phyloP scores from a whole-genome alignment of 2,888 invertebrate species.

The Anagyrus pseudococci region DNA sequence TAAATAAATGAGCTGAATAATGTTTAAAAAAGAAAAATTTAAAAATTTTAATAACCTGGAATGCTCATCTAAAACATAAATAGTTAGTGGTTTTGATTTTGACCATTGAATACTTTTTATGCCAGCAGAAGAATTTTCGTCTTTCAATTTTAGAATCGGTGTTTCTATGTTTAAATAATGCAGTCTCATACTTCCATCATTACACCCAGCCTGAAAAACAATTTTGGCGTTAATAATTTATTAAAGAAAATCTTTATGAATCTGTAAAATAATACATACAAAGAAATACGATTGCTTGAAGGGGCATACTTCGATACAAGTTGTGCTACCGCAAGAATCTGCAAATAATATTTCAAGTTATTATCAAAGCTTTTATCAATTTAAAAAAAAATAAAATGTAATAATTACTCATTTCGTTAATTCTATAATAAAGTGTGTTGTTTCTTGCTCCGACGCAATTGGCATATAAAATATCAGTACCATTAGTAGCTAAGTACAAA shows the following conservation, averaged over 20 bases:
- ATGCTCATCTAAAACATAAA: conserved; percentile 63
- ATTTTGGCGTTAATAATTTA: too few species aligned
- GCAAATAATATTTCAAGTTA: conserved; percentile 1
- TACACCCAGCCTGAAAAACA: conserved; percentile 59
- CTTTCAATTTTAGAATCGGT: conserved; percentile 60
- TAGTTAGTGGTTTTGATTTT: conserved; percentile 63
- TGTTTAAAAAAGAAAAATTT: too few species aligned
- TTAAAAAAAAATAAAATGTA: too few species aligned
- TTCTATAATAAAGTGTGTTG: conserved; percentile 49
- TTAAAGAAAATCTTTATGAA: not conserved
- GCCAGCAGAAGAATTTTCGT: conserved; percentile 48
- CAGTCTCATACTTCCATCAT: conserved; percentile 64
- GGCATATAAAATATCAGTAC: conserved; percentile 61
- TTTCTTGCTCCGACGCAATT: conserved; percentile 54
- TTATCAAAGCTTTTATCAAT: not conserved
- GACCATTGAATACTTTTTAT: conserved; percentile 66
- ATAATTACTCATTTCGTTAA: conserved; percentile 49
- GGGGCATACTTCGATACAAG: conserved; percentile 63
- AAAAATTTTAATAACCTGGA: conserved; percentile 50
- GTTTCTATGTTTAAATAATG: conserved; percentile 61
- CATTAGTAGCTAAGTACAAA: conserved; percentile 63
- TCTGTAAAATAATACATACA: conserved; percentile 49
- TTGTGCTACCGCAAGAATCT: conserved; percentile 54
- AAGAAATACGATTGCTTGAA: conserved; percentile 63
- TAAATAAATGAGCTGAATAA: too few species aligned